Percentiles rank a stretch among this genome's conserved stretches.
phyloP scores from a whole-genome alignment of 2,888 invertebrate genomes.

The Hecatera dysodea region DNA sequence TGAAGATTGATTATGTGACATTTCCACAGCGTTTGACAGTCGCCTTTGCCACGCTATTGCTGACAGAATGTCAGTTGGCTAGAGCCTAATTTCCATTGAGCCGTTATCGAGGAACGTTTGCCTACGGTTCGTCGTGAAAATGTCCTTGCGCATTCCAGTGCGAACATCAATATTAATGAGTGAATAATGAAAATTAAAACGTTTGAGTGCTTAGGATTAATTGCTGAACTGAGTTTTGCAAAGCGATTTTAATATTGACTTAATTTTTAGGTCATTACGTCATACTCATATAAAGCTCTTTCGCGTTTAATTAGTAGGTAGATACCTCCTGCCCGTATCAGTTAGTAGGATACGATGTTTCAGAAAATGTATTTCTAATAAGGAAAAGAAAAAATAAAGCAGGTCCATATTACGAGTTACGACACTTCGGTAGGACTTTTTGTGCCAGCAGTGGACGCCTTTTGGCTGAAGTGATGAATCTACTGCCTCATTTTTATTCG shows the following conservation, averaged over 20 bases:
- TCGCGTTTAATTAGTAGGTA: neutral
- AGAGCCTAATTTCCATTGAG: constrained; percentile 5
- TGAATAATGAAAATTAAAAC: constrained; percentile 54
- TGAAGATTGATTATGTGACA: neutral
- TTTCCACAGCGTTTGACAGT: too few species aligned
- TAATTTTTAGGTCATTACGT: constrained; percentile 51
- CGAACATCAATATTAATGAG: constrained; percentile 60
- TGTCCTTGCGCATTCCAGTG: constrained; percentile 56
- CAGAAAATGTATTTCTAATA: neutral
- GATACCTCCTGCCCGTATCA: neutral
- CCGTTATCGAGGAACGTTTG: constrained; percentile 26
- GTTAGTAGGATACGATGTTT: neutral
- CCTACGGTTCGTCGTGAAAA: constrained; percentile 11
- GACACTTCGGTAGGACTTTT: too few species aligned
- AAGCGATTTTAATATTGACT: constrained; percentile 46
- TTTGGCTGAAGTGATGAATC: neutral
- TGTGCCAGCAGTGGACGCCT: neutral
- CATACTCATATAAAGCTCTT: constrained; percentile 39
- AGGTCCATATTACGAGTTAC: neutral
- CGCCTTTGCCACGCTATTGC: too few species aligned
- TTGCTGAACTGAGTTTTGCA: constrained; percentile 34
- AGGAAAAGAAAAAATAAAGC: neutral
- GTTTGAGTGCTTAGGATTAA: constrained; percentile 42
- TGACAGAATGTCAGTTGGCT: neutral
- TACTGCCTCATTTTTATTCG: neutral